Conservation (phyloP, 2,113 vertebrate genomes). For the Columba livia region DNA sequence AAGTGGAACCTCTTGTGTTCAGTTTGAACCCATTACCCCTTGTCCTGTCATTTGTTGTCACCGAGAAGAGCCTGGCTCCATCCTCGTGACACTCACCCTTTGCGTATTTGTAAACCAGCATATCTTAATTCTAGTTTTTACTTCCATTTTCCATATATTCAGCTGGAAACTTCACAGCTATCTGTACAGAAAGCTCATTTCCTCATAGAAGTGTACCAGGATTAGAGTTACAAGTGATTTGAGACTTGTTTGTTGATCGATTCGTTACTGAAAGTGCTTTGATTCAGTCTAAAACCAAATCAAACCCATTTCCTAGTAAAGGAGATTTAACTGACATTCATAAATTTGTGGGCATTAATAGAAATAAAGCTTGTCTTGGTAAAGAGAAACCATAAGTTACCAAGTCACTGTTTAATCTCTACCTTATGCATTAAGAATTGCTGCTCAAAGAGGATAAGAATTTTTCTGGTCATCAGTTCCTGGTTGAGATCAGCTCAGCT, state of each 20-base stretch:
- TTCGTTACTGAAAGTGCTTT: background rate
- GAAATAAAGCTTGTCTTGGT: background rate
- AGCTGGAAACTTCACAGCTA: background rate
- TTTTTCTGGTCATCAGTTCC: background rate
- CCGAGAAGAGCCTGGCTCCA: no score
- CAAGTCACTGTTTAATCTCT: background rate
- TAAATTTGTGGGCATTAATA: background rate
- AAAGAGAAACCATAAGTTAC: background rate
- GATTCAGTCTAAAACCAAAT: background rate
- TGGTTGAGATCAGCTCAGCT: background rate
- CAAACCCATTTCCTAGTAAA: background rate
- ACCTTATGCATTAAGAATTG: background rate
- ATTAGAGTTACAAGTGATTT: background rate
- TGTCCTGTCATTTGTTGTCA: no score
- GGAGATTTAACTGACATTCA: background rate
- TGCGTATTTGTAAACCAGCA: no score
- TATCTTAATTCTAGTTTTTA: background rate
- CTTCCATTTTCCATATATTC: background rate
- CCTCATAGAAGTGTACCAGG: background rate
- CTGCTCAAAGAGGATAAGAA: background rate
- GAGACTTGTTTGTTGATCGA: background rate
- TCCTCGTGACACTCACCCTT: no score
- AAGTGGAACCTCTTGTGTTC: no score
- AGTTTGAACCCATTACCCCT: no score
- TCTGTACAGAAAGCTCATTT: background rate